These are phyloP conservation scores for Ceraclea dissimilis DNA, from an alignment of 2,888 invertebrate species.

Conservation along the genomic window DNA sequence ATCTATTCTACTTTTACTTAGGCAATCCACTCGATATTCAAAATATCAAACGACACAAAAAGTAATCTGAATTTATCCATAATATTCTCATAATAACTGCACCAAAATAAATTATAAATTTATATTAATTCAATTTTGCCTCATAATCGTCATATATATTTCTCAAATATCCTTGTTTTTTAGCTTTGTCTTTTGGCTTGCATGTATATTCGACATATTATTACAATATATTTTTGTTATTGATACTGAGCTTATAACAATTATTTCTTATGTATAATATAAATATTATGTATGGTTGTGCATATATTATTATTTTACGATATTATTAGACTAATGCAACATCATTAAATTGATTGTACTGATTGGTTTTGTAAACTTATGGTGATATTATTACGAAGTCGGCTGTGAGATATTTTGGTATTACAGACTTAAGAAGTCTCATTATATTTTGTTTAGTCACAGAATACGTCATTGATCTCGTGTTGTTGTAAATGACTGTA, in stretches of 20 bases:
- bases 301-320: background rate
- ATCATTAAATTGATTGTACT: background rate
- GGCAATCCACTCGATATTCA: too few relatives aligned
- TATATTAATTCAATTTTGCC: too few relatives aligned
- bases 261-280: background rate
- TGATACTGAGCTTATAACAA: background rate
- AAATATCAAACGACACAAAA: background rate
- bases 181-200: too few relatives aligned
- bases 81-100: background rate
- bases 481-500: background rate
- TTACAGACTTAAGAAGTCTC: constrained; percentile 5
- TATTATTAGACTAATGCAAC: background rate
- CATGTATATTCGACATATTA: too few relatives aligned
- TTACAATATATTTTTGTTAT: background rate
- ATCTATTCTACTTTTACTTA: too few relatives aligned
- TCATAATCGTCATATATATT: too few relatives aligned
- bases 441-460: background rate
- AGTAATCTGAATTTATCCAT: background rate
- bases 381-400: constrained; percentile 13
- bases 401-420: constrained; percentile 18
- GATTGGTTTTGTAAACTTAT: constrained; percentile 1
- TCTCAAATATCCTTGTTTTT: too few relatives aligned
- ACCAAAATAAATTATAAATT: too few relatives aligned
- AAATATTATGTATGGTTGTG: background rate
- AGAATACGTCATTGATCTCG: background rate